Evolutionary conservation across 2,888 invertebrate species (phyloP), one percentile per base, ranked within the genome.

Genomic region (Diaperis boleti): DNA sequence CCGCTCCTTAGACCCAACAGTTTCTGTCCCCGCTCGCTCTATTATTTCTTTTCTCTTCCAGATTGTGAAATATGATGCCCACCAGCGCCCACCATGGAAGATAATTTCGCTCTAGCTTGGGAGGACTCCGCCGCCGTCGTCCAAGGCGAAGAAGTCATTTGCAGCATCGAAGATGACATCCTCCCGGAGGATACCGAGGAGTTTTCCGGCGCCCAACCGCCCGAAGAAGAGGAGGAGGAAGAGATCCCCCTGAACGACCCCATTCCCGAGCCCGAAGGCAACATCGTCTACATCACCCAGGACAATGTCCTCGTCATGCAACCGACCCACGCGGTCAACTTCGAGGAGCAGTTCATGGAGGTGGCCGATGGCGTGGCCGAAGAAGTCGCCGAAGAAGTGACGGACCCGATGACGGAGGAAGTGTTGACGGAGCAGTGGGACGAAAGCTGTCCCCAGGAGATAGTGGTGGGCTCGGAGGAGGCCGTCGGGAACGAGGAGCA

Each of bases 361-460:
- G 91, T 92, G 41, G 90, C 91, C 0, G 92, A 92, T 74, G 92
- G 92, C 79, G 89, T 93, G 0, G 90, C 31, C 6, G 47, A 47
- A 8, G 82, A 83, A 70, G 82, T 83, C 64, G 69, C 83, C 1
- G 83, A 83, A 69, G 83, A 84, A 86, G 22, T 50, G 1, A 6
- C 11, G 3, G 44, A 44, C 22, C 26, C 41, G 73, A 90, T 92
- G 39, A 90, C 91, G 0, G 92, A 92, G 74, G 92, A 92, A 79
- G 89, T 93, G 0, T 90, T 93, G 10, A 89, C 92, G 0, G 92
- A 92, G 74, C 91, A 91, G 72, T 93, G 92, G 92, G 90, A 88
- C 89, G 74, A 90, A 89, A 82, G 63, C 54, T 74, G 72, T 59
- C 70, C 71, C 2, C 72, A 72, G 66, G 74, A 73, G 62, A 89